phyloP scores from a whole-genome alignment of 2,113 vertebrate species.

The Leiothrix lutea region DNA sequence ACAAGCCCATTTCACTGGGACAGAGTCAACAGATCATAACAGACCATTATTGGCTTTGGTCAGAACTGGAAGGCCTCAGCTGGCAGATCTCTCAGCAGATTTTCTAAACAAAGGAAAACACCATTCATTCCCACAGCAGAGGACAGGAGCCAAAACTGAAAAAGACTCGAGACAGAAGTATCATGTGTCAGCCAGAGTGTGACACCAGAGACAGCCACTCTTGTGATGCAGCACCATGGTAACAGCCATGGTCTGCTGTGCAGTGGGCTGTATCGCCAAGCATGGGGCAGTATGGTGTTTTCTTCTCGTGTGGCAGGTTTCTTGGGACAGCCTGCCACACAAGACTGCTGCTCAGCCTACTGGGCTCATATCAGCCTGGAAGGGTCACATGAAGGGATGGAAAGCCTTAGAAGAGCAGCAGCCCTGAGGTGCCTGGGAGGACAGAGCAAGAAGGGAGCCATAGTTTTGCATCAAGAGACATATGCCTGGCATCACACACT shows the following conservation, averaged over 20 bases:
- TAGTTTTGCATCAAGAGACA: neutral
- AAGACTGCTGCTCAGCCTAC: neutral
- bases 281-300: accelerated
- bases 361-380: neutral
- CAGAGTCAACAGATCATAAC: neutral
- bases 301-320: neutral
- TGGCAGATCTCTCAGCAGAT: neutral
- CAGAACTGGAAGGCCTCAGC: neutral
- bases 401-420: neutral
- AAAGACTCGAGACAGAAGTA: neutral
- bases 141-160: neutral
- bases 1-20: neutral
- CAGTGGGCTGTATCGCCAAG: accelerated
- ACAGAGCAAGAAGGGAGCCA: neutral
- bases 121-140: neutral
- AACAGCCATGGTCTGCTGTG: neutral
- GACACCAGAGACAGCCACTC: neutral
- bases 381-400: neutral
- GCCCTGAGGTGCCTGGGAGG: neutral
- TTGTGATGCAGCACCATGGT: neutral
- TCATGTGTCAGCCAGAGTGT: neutral
- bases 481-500: neutral
- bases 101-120: neutral
- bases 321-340: neutral
- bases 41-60: neutral